Base-by-base conservation (phyloP, 2,797 vertebrate genomes). In the Delichon dasypus region DNA sequence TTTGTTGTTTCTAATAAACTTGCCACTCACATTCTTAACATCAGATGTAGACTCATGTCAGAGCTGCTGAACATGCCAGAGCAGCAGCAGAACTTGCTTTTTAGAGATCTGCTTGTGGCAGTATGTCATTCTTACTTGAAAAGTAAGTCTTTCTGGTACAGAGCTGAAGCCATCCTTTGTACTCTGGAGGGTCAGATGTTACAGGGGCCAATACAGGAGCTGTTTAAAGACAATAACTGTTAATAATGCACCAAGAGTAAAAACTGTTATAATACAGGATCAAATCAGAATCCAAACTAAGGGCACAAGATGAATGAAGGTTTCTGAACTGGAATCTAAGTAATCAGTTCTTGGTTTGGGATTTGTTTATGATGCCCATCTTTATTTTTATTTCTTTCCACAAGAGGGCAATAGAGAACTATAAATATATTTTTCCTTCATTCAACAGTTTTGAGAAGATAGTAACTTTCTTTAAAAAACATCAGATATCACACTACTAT, bases 391-490 rank as follows among this genome's bases (percentile, higher is more conserved):
- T 51, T 89, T 93, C 25, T 64, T 91, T 71, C 97, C 97, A 97
- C 93, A 76, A 92, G 97, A 88, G 92, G 95, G 96, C 96, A 90
- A 51, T 50, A 91, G 40, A 47, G 61, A 89, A 54, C 84, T 79
- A 61, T 12, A 92, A 92, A 94, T 90, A 34, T 3, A 18, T 50
- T 36, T 85, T 82, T 16, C 16, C 26, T 29, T 23, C 2, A 0
- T 19, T 50, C 22, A 19, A 20, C 2, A 10, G 13, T 12, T 4
- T 27, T 65, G 34, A 45, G 40, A 67, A 2, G 5, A 8, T 3
- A 2, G 7, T 10, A 47, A 75, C 16, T 73, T 58, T 38, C 15
- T 53, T 73, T 19, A 21, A 17, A 54, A 93, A 74, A 26, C 81
- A 19, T 48, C 21, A n/a, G 12, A 16, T 27, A 20, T 48, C 36